Evolutionary conservation across 2,113 vertebrate species (phyloP).

Genomic region (Tychaedon coryphoeus): DNA sequence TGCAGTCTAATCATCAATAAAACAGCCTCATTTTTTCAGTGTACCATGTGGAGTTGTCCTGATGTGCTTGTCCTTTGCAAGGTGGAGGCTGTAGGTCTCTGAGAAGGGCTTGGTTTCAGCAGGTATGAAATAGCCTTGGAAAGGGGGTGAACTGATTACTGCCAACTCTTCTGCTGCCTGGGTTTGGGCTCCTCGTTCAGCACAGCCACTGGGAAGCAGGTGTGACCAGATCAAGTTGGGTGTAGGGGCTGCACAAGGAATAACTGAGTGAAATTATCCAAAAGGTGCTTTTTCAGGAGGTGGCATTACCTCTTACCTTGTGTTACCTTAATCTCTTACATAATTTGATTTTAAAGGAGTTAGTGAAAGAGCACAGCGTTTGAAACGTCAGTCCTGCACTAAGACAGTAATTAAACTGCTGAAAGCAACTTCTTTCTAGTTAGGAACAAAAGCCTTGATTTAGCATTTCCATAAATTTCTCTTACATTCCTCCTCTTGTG

Average conservation of each 20-base stretch:
- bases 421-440: not conserved
- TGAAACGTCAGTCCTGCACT: not conserved
- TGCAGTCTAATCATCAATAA: constrained; percentile 59
- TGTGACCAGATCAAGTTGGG: not conserved
- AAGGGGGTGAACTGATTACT: not conserved
- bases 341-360: not conserved
- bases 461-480: constrained; percentile 14
- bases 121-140: not conserved
- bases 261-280: not conserved
- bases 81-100: not conserved
- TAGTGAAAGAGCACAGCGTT: not conserved
- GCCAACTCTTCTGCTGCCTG: not conserved
- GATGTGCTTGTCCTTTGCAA: not conserved
- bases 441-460: constrained; percentile 40
- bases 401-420: not conserved
- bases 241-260: not conserved
- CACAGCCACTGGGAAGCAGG: not conserved
- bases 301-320: not conserved
- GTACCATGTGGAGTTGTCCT: not conserved
- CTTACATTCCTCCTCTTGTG: not conserved
- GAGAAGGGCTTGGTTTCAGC: not conserved
- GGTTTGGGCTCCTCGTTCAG: not conserved
- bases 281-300: not conserved
- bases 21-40: constrained; percentile 56
- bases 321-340: not conserved